Percentiles rank a stretch among this genome's conserved stretches.
Conservation (phyloP, 2,113 vertebrate species). For the Coptodon bakossiorum region DNA sequence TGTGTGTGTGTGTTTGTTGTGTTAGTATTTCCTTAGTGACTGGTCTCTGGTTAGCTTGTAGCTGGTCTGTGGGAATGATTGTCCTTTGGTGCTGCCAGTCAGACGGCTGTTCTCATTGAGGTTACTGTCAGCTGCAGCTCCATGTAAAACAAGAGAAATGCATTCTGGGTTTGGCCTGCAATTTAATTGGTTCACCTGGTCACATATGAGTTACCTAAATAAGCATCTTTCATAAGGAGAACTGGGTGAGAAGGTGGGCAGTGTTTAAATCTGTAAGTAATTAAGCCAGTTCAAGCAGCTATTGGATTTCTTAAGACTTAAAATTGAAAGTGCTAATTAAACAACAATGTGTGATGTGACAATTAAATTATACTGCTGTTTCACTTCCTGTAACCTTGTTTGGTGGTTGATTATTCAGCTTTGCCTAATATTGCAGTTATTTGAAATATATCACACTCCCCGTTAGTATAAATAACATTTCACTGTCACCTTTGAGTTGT, state of each 20-base stretch:
- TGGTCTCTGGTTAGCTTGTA: not conserved
- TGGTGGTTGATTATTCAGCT: not conserved
- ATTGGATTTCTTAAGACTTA: not conserved
- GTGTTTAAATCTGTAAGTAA: not conserved
- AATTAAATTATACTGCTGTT: not conserved
- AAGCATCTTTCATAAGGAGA: not conserved
- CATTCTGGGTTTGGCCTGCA: not conserved
- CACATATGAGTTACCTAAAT: not conserved
- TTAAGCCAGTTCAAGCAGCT: fast-evolving
- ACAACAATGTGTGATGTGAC: not conserved
- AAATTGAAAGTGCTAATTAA: fast-evolving
- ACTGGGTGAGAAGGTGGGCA: not conserved
- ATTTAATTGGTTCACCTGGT: not conserved
- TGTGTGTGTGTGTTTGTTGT: not conserved
- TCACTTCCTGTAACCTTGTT: not conserved
- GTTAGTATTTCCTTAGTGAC: not conserved
- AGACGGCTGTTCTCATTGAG: not conserved
- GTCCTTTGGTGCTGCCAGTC: not conserved
- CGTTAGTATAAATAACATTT: not conserved
- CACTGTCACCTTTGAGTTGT: not conserved
- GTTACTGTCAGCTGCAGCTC: not conserved
- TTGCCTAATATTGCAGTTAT: not conserved
- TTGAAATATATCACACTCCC: not conserved
- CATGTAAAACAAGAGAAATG: not conserved
- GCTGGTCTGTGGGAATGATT: not conserved